phyloP scores from a whole-genome alignment of 2,113 vertebrate species.

The human (Homo sapiens) region DNA sequence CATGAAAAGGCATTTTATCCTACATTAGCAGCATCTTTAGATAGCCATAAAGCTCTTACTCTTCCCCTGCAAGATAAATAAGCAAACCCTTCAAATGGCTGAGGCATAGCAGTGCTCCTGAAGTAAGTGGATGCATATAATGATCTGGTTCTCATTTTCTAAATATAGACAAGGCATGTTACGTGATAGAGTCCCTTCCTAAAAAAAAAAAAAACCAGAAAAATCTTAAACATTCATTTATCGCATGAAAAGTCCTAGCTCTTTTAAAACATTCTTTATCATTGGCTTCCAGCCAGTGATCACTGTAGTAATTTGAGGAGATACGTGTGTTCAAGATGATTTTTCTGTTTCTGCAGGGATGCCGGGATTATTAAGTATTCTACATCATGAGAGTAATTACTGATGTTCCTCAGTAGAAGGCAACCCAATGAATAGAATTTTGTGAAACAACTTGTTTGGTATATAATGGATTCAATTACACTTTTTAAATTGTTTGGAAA shows the following conservation, averaged over 20 bases:
- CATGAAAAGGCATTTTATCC: constrained; percentile 67
- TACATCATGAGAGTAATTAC: constrained; percentile 69
- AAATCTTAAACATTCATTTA: constrained; percentile 54
- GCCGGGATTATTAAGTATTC: constrained; percentile 59
- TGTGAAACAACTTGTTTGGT: constrained; percentile 48
- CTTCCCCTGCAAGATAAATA: constrained; percentile 60
- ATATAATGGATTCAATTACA: constrained; percentile 30
- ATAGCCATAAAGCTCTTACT: constrained; percentile 70
- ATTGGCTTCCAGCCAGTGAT: constrained; percentile 67
- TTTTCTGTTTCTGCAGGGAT: constrained; percentile 52
- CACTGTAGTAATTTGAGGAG: constrained; percentile 66
- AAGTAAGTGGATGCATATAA: constrained; percentile 65
- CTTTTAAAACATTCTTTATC: constrained; percentile 48
- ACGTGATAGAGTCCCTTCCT: constrained; percentile 47
- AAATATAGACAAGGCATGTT: neutral
- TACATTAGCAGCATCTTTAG: constrained; percentile 62
- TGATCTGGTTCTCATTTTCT: constrained; percentile 8
- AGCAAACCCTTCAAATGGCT: constrained; percentile 55
- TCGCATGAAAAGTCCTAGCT: constrained; percentile 36
- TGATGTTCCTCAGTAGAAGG: constrained; percentile 18
- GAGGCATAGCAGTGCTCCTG: constrained; percentile 52
- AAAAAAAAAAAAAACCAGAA: constrained; percentile 34
- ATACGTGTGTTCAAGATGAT: constrained; percentile 52
- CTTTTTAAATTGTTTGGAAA: constrained; percentile 46
- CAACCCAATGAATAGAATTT: neutral